A percentile compares a stretch with the other conserved stretches of the same genome.
These are phyloP conservation scores for Scrobipalpa costella DNA, from an alignment of 2,888 invertebrate species.

Conservation along the genomic window DNA sequence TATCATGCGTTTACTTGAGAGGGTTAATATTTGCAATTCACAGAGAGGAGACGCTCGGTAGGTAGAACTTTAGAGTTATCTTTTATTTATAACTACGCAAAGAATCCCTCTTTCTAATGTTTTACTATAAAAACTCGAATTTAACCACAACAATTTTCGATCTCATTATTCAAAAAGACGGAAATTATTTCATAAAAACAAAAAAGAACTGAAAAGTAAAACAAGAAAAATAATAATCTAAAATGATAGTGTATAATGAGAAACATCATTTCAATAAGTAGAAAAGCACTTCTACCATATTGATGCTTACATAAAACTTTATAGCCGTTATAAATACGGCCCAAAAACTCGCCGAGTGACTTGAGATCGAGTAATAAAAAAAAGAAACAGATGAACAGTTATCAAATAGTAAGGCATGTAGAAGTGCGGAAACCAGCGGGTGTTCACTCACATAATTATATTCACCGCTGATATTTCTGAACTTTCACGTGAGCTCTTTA, in stretches of 20 bases:
- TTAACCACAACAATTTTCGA: too few relatives aligned
- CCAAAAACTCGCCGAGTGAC: conserved; percentile 9
- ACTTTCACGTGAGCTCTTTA: conserved; percentile 78
- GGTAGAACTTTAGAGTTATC: conserved; percentile 73
- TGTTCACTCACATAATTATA: conserved; percentile 76
- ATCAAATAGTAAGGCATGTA: conserved; percentile 54
- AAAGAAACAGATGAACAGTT: conserved; percentile 22
- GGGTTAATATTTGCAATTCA: conserved; percentile 76
- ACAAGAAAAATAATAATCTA: background rate
- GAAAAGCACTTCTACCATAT: conserved; percentile 1
- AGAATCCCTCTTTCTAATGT: conserved; percentile 50
- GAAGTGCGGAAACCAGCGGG: conserved; percentile 75
- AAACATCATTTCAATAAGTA: background rate
- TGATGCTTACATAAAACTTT: conserved; percentile 16
- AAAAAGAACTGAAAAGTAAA: background rate
- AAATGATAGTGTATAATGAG: background rate
- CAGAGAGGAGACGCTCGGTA: conserved; percentile 67
- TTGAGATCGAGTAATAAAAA: conserved; percentile 35
- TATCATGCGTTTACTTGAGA: conserved; percentile 52
- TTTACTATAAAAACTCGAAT: conserved; percentile 46
- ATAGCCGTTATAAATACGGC: conserved; percentile 3
- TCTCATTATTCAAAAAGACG: background rate
- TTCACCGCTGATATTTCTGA: conserved; percentile 78
- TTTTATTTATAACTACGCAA: conserved; percentile 78
- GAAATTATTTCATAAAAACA: conserved; percentile 8